Evolutionary conservation across 2,113 vertebrate genomes (phyloP).

Genomic region (Budorcas taxicolor): DNA sequence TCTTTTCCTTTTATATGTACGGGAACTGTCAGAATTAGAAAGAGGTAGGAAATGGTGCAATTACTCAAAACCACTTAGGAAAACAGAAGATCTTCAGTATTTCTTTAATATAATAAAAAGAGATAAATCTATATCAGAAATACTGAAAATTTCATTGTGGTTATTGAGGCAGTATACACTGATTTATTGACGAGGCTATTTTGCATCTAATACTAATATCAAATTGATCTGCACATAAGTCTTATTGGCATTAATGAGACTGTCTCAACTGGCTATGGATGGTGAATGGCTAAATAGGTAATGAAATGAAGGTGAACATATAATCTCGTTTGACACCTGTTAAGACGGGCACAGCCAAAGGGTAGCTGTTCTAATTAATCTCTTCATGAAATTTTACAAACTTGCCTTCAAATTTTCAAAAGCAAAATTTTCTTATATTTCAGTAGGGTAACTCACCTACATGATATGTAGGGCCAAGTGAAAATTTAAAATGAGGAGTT

Average conservation of each 20-base stretch:
- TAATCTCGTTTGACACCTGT: background rate
- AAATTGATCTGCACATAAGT: background rate
- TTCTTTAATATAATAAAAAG: conserved; percentile 32
- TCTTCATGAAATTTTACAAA: conserved; percentile 30
- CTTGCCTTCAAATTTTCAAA: background rate
- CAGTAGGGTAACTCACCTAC: background rate
- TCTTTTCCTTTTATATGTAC: conserved; percentile 9
- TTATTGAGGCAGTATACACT: conserved; percentile 14
- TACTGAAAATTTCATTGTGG: conserved; percentile 33
- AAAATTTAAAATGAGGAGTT: background rate
- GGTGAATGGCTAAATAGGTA: conserved; percentile 20
- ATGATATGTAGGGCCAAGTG: background rate
- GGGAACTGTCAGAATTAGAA: conserved; percentile 15
- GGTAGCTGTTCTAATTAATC: conserved; percentile 2
- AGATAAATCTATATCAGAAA: conserved; percentile 37
- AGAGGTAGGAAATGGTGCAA: background rate
- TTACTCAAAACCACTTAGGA: conserved; percentile 31
- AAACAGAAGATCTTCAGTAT: conserved; percentile 24
- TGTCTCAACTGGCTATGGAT: background rate
- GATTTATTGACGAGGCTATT: conserved; percentile 36
- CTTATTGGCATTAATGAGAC: background rate
- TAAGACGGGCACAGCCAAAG: background rate
- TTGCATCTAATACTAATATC: conserved; percentile 32
- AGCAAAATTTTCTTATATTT: background rate
- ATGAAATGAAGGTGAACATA: background rate